Evolutionary conservation across 2,113 vertebrate species (phyloP).

Genomic region (Malurus elegans): DNA sequence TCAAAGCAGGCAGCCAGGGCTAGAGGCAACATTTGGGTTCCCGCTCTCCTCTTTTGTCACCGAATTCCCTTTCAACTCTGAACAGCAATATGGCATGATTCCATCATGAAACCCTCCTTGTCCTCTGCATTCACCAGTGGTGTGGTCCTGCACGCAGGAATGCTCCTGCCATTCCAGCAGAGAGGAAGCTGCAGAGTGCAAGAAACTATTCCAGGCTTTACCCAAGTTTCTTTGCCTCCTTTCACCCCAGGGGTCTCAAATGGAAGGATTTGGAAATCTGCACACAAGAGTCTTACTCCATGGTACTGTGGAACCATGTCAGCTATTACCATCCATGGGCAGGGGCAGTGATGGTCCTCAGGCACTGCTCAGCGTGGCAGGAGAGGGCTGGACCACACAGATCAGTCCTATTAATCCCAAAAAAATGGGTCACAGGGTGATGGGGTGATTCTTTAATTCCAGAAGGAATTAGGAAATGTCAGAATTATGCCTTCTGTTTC

Average conservation of each 20-base stretch:
- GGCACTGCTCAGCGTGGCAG: neutral
- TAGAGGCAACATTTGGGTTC: neutral
- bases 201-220: neutral
- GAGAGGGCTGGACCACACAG: neutral
- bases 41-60: fast-evolving
- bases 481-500: neutral
- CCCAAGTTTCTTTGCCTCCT: neutral
- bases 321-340: fast-evolving
- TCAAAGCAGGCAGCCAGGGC: neutral
- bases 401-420: neutral
- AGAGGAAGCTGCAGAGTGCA: fast-evolving
- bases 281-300: fast-evolving
- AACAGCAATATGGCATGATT: fast-evolving
- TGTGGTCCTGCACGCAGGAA: neutral
- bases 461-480: neutral
- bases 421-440: neutral
- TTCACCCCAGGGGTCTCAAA: neutral
- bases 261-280: neutral
- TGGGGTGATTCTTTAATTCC: neutral
- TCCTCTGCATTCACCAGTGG: fast-evolving
- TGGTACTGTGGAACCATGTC: fast-evolving
- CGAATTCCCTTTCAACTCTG: neutral
- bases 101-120: neutral
- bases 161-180: neutral
- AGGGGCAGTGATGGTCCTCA: fast-evolving